Base-by-base conservation (phyloP, 2,888 invertebrate genomes). In the Oscheius sp. region DNA sequence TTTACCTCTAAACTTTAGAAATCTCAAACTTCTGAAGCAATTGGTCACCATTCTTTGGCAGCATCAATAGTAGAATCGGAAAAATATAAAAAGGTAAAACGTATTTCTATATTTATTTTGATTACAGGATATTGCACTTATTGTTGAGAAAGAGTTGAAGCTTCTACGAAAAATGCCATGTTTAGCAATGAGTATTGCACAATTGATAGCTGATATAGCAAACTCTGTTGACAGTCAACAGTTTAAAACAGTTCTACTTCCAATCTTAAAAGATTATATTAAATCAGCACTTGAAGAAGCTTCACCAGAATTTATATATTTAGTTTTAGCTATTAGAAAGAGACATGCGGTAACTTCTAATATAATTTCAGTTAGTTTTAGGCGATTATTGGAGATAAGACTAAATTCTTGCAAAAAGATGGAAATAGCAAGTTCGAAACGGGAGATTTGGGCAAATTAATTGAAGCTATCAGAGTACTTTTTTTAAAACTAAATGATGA, bases 21-120 rank as follows among this genome's bases (percentile, higher is more conserved):
- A n/a, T n/a, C n/a, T n/a, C n/a, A 67, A 4, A 50, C 42, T 31
- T 70, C 68, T 29, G 66, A 77, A 27, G 73, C 72, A 10, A 74
- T 79, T 17, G 79, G 74, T 12, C 78, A 79, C 27, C 75, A 69
- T 70, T 61, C 78, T 20, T 57, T 78, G 12, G 65, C 72, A 15
- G 58, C 70, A 1, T 58, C 70, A 1, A 57, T 72, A 6, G 27
- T 65, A 27, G 50, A 70, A 29, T 67, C 67, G 25, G 50, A 39
- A 4, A 12, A 50, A 0, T 73, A 63, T 65, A 64, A 52, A 12
- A 37, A 73, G 33, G 73, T 52, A 27, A n/a, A 20, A 10, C 20
- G 34, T 61, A 15, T 65, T 48, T 23, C 33, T 3, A 6, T 48
- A 15, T 5, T 17, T 48, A n/a, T 17, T 48, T 15, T 15, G 33